Percentiles rank a stretch among this genome's conserved stretches.
Conservation (phyloP, 2,888 invertebrate genomes). For the Thereva nobilitata region DNA sequence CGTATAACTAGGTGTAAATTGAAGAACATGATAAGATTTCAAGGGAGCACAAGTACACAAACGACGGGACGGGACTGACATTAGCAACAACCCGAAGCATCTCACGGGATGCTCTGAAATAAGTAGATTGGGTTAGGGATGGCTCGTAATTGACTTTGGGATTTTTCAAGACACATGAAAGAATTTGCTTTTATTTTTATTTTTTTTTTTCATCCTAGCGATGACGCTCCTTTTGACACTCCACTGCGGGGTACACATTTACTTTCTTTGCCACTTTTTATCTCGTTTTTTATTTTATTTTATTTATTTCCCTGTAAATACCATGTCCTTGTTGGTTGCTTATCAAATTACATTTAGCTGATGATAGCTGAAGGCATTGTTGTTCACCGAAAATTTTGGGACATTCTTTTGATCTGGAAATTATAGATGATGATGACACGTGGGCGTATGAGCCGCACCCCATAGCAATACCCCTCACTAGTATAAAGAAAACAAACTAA, state of each 20-base stretch:
- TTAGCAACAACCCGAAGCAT: constrained; percentile 16
- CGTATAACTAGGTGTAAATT: constrained; percentile 42
- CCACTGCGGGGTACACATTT: constrained; percentile 18
- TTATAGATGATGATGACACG: not conserved
- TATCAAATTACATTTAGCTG: constrained; percentile 39
- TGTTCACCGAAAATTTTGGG: constrained; percentile 7
- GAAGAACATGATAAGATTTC: constrained; percentile 42
- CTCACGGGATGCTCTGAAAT: constrained; percentile 34
- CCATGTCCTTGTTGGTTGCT: constrained; percentile 23
- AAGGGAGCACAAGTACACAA: constrained; percentile 19
- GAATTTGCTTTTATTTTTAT: constrained; percentile 28
- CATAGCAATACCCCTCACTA: too few species aligned
- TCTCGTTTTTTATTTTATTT: constrained; percentile 31
- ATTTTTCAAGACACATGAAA: constrained; percentile 41
- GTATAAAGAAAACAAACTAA: too few species aligned
- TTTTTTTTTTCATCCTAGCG: constrained; percentile 22
- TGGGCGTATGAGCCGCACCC: not conserved
- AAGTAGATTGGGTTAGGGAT: constrained; percentile 42
- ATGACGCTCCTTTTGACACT: constrained; percentile 6
- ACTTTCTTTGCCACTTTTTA: constrained; percentile 26
- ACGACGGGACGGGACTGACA: constrained; percentile 9
- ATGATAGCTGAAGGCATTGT: constrained; percentile 24
- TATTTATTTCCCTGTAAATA: constrained; percentile 35
- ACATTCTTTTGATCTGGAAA: constrained; percentile 21
- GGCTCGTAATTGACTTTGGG: constrained; percentile 41